Evolutionary conservation across 2,797 vertebrate species (phyloP), one percentile per base, ranked within the genome.

Genomic region (Molossus alvarezi): DNA sequence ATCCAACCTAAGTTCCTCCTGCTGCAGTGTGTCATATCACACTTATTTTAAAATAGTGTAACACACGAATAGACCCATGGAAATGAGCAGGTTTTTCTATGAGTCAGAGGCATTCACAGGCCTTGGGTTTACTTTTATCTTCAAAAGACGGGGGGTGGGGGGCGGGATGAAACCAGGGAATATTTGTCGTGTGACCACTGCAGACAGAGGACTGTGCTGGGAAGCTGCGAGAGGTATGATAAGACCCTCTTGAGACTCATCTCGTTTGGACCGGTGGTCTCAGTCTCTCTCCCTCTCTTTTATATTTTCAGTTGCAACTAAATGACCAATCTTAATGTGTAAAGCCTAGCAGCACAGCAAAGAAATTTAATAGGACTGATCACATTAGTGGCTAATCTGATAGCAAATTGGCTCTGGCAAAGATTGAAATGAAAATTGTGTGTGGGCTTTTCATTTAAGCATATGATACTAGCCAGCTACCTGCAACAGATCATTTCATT

Each of bases 41-140:
- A 82, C 33, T 76, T 86, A 65, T 87, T 96, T 90, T 76, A 94
- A 97, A 90, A 58, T 73, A 67, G 62, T 53, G 81, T 33, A 81
- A 76, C 55, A 53, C 58, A 65, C 13, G 65, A 33, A 93, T 45
- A 84, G 93, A 76, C 87, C 14, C 48, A 91, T 77, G 94, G 88
- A 97, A 95, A 93, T 96, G 94, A 97, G 82, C 65, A 72, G 27
- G 48, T 65, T 84, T 95, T 94, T 95, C 76, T 96, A 6, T 96
- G 91, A 97, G 80, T 96, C 94, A 97, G 88, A 92, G 83, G 13
- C 73, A 75, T 94, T 93, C 64, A 86, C 45, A 55, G 67, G 45
- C 58, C 77, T 73, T 89, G 58, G 25, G 27, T 80, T 95, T 90
- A 37, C 48, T 48, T 23, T 77, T 92, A 45, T 53, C 60, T 91